These are phyloP conservation scores for Tetrax tetrax DNA, from an alignment of 2,113 vertebrate species.

Conservation along the genomic window DNA sequence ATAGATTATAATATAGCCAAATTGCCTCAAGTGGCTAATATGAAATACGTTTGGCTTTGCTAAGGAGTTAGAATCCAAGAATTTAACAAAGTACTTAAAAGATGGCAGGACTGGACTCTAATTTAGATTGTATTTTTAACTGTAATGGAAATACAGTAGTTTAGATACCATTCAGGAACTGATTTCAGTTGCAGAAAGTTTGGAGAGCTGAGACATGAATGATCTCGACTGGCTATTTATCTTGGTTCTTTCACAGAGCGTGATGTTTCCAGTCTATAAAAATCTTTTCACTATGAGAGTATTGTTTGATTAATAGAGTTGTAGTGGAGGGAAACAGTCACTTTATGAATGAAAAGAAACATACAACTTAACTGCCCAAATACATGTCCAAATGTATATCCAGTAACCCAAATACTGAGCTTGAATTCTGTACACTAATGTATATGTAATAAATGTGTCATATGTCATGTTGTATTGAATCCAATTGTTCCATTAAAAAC, in stretches of 20 bases:
- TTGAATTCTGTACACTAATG: not conserved
- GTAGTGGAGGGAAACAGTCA: not conserved
- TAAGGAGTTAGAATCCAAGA: not conserved
- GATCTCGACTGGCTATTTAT: not conserved
- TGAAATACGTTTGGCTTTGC: not conserved
- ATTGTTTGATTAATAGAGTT: not conserved
- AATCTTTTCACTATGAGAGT: not conserved
- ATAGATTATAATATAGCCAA: not conserved
- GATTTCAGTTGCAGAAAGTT: not conserved
- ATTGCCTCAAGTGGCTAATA: not conserved
- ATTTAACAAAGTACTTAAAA: not conserved
- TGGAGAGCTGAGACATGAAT: not conserved
- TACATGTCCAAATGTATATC: not conserved
- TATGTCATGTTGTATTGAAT: not conserved
- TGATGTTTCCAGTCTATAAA: not conserved
- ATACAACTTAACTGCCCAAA: not conserved
- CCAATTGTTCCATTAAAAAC: slow-evolving; percentile 45
- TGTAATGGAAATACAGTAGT: not conserved
- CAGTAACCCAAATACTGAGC: not conserved
- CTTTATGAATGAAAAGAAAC: slow-evolving; percentile 15
- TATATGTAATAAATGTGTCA: not conserved
- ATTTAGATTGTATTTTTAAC: not conserved
- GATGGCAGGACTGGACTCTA: not conserved
- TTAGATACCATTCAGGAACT: not conserved
- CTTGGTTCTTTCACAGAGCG: not conserved